A percentile compares a stretch with the other conserved stretches of the same genome.
Evolutionary conservation across 2,113 vertebrate species (phyloP).

Genomic region (Pontoporia blainvillei): DNA sequence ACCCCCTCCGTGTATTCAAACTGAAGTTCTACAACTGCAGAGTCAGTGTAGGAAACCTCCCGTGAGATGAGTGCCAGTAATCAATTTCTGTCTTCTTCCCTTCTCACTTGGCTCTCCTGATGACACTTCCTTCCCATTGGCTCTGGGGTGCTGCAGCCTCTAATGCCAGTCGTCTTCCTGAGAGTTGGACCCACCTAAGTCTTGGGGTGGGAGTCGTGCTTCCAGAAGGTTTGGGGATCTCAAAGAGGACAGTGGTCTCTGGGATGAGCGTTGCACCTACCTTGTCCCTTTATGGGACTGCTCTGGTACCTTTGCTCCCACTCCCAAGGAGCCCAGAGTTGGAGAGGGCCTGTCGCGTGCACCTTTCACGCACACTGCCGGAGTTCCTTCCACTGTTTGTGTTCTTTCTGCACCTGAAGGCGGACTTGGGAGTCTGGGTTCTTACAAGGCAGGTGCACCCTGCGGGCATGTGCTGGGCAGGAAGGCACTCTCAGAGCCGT

Average conservation of each 20-base stretch:
- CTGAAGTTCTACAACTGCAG: background rate
- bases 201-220: background rate
- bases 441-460: background rate
- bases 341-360: accelerated
- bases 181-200: background rate
- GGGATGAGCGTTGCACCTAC: accelerated
- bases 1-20: background rate
- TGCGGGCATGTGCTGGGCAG: background rate
- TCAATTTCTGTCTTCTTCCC: background rate
- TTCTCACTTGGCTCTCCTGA: background rate
- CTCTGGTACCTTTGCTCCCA: background rate
- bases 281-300: background rate
- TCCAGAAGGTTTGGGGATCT: background rate
- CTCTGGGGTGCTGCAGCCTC: background rate
- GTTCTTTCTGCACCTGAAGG: background rate
- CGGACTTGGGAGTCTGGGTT: background rate
- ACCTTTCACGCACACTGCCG: background rate
- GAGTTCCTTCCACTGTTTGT: background rate
- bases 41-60: background rate
- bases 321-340: background rate
- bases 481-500: background rate
- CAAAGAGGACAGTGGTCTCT: background rate
- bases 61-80: background rate
- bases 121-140: background rate
- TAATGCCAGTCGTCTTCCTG: background rate